Conservation (phyloP, 2,888 invertebrate species). For the Stenchaetothrips biformis region DNA sequence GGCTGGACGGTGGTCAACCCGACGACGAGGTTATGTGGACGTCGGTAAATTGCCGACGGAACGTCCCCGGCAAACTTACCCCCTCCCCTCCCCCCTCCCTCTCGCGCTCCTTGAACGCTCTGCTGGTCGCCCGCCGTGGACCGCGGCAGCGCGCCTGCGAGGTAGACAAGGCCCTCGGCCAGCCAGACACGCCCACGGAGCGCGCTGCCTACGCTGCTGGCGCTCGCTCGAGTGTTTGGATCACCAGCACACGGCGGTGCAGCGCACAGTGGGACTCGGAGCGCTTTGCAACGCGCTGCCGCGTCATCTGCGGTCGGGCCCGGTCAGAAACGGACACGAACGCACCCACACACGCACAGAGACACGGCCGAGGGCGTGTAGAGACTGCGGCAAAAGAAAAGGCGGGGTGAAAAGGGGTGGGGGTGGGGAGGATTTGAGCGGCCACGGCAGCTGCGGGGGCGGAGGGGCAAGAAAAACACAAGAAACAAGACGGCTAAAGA, state of each 20-base stretch:
- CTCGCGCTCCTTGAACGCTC: background rate
- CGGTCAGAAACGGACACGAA: background rate
- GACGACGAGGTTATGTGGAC: constrained; percentile 22
- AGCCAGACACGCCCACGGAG: background rate
- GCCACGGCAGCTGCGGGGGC: background rate
- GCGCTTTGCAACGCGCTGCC: too few relatives aligned
- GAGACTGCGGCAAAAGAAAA: background rate
- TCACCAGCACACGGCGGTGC: too few relatives aligned
- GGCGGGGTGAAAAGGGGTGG: background rate
- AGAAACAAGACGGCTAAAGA: background rate
- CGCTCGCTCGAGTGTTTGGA: too few relatives aligned
- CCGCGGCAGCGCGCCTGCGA: background rate
- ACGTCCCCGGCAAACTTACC: constrained; percentile 6
- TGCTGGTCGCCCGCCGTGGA: too few relatives aligned
- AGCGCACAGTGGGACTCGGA: too few relatives aligned
- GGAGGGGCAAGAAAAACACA: constrained; percentile 7
- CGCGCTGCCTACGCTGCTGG: background rate
- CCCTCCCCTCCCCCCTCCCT: background rate
- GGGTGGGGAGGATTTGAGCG: background rate
- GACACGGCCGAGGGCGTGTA: background rate
- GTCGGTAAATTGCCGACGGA: constrained; percentile 8
- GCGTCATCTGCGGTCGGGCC: background rate
- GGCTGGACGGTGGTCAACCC: constrained; percentile 8
- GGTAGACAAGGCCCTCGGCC: background rate
- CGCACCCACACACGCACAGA: background rate